Percentiles rank a stretch among this genome's conserved stretches.
Evolutionary conservation across 2,888 invertebrate species (phyloP).

Genomic region (Hoplodrina blanda): DNA sequence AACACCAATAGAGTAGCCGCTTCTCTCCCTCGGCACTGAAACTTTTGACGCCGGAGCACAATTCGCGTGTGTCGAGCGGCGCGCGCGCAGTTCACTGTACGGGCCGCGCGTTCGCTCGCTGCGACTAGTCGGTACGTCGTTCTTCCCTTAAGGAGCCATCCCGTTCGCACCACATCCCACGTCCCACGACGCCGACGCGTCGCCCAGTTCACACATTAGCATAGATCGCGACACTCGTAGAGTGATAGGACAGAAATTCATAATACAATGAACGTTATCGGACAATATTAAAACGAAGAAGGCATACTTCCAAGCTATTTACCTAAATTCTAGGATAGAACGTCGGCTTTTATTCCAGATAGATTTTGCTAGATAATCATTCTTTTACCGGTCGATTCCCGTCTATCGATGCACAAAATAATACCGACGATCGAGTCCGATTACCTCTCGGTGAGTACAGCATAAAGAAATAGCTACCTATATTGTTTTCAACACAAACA

Average conservation of each 20-base stretch:
- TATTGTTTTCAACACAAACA: slow-evolving; percentile 87
- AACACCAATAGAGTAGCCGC: slow-evolving; percentile 91
- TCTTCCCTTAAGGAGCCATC: slow-evolving; percentile 67
- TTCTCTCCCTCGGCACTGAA: slow-evolving; percentile 88
- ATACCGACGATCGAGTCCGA: slow-evolving; percentile 86
- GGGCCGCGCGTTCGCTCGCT: slow-evolving; percentile 50
- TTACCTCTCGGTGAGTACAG: slow-evolving; percentile 82
- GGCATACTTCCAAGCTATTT: slow-evolving; percentile 90
- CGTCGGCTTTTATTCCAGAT: slow-evolving; percentile 90
- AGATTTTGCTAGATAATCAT: slow-evolving; percentile 90
- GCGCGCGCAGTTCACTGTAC: slow-evolving; percentile 36
- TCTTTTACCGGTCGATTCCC: slow-evolving; percentile 84
- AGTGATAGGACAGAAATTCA: slow-evolving; percentile 86
- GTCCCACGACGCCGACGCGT: slow-evolving; percentile 59
- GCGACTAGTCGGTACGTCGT: slow-evolving; percentile 63
- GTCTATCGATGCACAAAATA: slow-evolving; percentile 89
- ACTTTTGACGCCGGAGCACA: slow-evolving; percentile 87
- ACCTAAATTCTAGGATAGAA: slow-evolving; percentile 89
- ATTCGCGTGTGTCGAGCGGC: slow-evolving; percentile 67
- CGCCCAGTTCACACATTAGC: slow-evolving; percentile 79
- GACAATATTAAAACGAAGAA: slow-evolving; percentile 89
- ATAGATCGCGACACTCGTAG: slow-evolving; percentile 89
- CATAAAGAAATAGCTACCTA: slow-evolving; percentile 79
- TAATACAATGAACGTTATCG: slow-evolving; percentile 88
- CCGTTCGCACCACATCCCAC: slow-evolving; percentile 63